Evolutionary conservation across 2,113 vertebrate species (phyloP).

Genomic region (Apteryx mantelli): DNA sequence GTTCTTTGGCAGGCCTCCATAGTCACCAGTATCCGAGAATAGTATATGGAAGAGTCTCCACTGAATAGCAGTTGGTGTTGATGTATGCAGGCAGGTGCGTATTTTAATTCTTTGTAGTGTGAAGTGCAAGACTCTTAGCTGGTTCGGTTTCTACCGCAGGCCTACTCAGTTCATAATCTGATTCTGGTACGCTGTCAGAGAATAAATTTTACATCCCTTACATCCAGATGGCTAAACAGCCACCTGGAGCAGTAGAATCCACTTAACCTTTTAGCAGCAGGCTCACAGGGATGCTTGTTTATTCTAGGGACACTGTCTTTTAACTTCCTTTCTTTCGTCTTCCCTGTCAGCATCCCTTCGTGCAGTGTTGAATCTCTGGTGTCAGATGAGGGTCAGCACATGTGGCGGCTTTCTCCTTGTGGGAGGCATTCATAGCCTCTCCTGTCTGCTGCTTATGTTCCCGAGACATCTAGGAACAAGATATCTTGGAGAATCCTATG

Average conservation of each 20-base stretch:
- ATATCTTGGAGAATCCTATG: background rate
- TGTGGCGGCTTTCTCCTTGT: background rate
- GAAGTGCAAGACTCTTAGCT: background rate
- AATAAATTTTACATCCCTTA: background rate
- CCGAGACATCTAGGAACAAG: background rate
- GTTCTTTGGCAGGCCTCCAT: constrained; percentile 22
- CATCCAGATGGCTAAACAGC: background rate
- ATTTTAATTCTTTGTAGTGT: background rate
- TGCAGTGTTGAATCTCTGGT: background rate
- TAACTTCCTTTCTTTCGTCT: background rate
- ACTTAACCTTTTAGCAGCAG: background rate
- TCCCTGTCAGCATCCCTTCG: background rate
- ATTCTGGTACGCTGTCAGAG: background rate
- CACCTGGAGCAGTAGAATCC: background rate
- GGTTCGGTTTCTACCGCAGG: background rate
- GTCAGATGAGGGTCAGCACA: background rate
- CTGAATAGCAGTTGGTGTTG: background rate
- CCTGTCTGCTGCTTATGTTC: background rate
- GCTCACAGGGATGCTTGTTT: background rate
- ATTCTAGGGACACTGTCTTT: background rate
- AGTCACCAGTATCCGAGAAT: constrained; percentile 26
- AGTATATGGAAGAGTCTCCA: constrained; percentile 10
- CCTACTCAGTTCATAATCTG: background rate
- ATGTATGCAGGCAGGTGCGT: background rate
- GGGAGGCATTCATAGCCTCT: background rate